phyloP scores from a whole-genome alignment of 2,888 invertebrate species.

The Fragum sueziense region DNA sequence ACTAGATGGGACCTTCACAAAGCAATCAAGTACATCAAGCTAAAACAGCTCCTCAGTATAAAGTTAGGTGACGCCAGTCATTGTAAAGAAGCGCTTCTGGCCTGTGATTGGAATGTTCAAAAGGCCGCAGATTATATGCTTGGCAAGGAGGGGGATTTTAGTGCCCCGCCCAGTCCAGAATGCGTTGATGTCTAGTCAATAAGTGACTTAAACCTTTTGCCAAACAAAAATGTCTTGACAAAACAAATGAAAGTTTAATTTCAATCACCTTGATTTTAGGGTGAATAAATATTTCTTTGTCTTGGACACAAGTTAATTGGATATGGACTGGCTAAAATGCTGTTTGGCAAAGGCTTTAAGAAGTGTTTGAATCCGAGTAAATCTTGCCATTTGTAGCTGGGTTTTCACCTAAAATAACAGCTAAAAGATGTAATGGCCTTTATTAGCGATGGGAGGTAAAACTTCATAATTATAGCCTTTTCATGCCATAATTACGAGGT shows the following conservation, averaged over 20 bases:
- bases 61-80: constrained; percentile 78
- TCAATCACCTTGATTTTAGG: too few species aligned
- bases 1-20: constrained; percentile 94
- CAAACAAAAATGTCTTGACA: neutral
- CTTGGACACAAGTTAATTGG: too few species aligned
- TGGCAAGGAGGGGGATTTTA: constrained; percentile 39
- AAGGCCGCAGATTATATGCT: constrained; percentile 87
- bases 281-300: too few species aligned
- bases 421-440: too few species aligned
- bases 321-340: too few species aligned
- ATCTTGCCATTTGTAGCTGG: too few species aligned
- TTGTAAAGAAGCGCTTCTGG: constrained; percentile 85
- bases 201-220: neutral
- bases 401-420: too few species aligned
- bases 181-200: constrained; percentile 70
- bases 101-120: constrained; percentile 87
- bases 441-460: too few species aligned
- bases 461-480: too few species aligned
- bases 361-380: too few species aligned
- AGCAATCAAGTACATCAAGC: constrained; percentile 91
- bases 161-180: constrained; percentile 72
- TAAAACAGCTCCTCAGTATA: constrained; percentile 84
- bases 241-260: neutral
- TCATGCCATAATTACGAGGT: too few species aligned
- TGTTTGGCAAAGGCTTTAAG: too few species aligned